phyloP scores from a whole-genome alignment of 2,888 invertebrate genomes.

The Oscheius sp. region DNA sequence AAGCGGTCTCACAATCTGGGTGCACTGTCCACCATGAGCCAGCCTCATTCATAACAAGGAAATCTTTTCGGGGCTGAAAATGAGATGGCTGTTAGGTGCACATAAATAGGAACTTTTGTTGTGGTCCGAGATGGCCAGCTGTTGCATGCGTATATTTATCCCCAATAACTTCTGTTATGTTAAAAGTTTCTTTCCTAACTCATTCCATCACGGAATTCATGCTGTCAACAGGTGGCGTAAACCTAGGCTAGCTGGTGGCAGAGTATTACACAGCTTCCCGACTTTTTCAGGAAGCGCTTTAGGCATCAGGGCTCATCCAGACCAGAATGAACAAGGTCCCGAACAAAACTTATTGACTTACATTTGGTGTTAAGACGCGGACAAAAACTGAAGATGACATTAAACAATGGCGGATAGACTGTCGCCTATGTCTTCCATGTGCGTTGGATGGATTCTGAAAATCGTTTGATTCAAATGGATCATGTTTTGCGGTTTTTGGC shows the following conservation, averaged over 20 bases:
- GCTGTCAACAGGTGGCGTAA: slow-evolving; percentile 26
- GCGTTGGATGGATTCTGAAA: slow-evolving; percentile 50
- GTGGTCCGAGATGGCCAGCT: not conserved
- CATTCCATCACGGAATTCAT: slow-evolving; percentile 5
- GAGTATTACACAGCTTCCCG: slow-evolving; percentile 25
- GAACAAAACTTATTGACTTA: slow-evolving; percentile 36
- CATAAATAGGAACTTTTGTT: not conserved
- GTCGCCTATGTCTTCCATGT: slow-evolving; percentile 54
- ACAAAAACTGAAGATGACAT: slow-evolving; percentile 58
- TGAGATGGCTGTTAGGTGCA: not conserved
- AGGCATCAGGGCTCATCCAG: not conserved
- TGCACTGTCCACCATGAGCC: slow-evolving; percentile 64
- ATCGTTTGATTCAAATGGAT: not conserved
- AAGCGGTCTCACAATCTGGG: slow-evolving; percentile 56
- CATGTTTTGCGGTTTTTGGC: not conserved
- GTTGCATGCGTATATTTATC: too few relatives aligned
- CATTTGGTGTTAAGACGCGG: slow-evolving; percentile 60
- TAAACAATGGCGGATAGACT: slow-evolving; percentile 56
- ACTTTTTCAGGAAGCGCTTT: not conserved
- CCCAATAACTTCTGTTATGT: too few relatives aligned
- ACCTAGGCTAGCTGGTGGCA: slow-evolving; percentile 1
- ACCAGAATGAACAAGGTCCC: not conserved
- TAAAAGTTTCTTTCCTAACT: not conserved
- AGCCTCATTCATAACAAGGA: slow-evolving; percentile 61
- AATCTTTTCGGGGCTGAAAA: slow-evolving; percentile 61